phyloP scores from a whole-genome alignment of 2,113 vertebrate genomes.

The Bothrops jararaca region DNA sequence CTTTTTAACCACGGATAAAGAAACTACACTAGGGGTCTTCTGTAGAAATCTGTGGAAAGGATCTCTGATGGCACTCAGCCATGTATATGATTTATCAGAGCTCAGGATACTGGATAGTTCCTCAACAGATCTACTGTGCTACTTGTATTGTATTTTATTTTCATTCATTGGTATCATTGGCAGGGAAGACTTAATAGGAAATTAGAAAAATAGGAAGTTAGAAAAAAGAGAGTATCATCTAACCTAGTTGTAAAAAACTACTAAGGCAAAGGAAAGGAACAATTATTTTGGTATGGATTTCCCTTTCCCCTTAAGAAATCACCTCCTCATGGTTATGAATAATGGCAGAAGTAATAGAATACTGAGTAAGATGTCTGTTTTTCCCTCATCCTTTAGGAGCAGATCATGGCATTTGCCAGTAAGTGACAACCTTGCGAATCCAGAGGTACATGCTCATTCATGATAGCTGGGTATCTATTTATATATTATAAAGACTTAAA shows the following conservation, averaged over 20 bases:
- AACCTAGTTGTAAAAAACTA: neutral
- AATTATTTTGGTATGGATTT: neutral
- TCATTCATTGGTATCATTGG: neutral
- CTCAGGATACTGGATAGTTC: neutral
- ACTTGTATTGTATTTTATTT: too few species aligned
- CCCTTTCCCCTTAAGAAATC: neutral
- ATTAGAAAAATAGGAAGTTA: neutral
- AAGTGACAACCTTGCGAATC: slow-evolving; percentile 72
- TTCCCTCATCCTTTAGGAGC: slow-evolving; percentile 77
- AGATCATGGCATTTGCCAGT: slow-evolving; percentile 93
- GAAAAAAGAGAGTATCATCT: neutral
- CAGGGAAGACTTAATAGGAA: neutral
- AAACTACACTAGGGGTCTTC: neutral
- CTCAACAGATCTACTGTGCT: neutral
- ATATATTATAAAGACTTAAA: slow-evolving; percentile 7
- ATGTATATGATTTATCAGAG: neutral
- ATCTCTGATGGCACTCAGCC: neutral
- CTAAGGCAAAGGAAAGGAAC: neutral
- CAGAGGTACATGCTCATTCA: neutral
- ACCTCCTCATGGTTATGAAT: neutral
- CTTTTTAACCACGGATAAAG: neutral
- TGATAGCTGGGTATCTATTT: neutral
- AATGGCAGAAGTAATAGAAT: too few species aligned
- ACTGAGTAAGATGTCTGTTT: neutral
- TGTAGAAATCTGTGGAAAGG: neutral